A percentile compares a stretch with the other conserved stretches of the same genome.
Evolutionary conservation across 2,113 vertebrate genomes (phyloP).

Genomic region (Hippotragus niger): DNA sequence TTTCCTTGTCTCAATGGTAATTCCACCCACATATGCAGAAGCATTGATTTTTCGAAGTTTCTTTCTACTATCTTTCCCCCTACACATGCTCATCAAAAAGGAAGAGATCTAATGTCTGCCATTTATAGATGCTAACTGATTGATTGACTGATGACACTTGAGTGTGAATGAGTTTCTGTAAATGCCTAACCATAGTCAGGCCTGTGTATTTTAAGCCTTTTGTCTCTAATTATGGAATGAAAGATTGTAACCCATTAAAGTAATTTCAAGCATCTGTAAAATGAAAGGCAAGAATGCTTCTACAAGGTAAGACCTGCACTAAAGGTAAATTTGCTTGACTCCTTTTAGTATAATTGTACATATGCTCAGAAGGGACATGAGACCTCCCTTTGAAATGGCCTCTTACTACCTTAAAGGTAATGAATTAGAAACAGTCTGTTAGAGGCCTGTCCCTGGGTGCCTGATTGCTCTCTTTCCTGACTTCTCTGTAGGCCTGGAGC

Average conservation of each 20-base stretch:
- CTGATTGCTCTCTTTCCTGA: not conserved
- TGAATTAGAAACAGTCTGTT: not conserved
- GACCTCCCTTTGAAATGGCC: not conserved
- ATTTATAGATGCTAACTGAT: conserved; percentile 22
- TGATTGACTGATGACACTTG: conserved; percentile 32
- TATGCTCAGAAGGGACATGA: not conserved
- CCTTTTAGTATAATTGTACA: not conserved
- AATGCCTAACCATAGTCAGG: conserved; percentile 7
- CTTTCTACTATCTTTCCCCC: not conserved
- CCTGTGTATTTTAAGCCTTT: conserved; percentile 23
- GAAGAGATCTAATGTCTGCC: conserved; percentile 11
- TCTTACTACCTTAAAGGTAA: not conserved
- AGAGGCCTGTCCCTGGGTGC: not conserved
- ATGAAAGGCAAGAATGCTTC: not conserved
- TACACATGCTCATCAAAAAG: not conserved
- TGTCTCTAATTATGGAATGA: conserved; percentile 36
- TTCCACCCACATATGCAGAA: not conserved
- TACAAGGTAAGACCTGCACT: not conserved
- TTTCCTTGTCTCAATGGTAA: not conserved
- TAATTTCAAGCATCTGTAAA: not conserved
- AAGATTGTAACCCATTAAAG: not conserved
- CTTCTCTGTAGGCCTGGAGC: not conserved
- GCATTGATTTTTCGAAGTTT: conserved; percentile 4
- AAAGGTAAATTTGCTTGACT: not conserved
- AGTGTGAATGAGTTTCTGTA: conserved; percentile 36